Evolutionary conservation across 2,797 vertebrate genomes (phyloP).

Genomic region (Anas bernieri): DNA sequence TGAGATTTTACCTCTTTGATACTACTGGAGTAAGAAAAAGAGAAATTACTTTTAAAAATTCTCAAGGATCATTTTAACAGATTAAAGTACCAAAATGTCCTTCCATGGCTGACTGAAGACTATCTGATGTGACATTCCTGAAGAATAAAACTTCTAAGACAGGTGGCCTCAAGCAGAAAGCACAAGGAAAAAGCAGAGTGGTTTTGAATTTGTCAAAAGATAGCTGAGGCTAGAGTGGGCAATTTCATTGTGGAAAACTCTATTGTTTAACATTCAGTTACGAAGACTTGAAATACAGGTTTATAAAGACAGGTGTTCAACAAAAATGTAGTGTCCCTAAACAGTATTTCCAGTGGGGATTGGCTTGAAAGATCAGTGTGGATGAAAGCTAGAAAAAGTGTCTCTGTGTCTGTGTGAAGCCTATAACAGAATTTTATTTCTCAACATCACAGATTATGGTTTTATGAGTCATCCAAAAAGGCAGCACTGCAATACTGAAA

Average conservation of each 20-base stretch:
- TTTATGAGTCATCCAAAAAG: neutral
- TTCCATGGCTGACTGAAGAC: neutral
- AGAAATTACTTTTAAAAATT: neutral
- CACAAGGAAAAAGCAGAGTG: neutral
- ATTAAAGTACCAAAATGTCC: neutral
- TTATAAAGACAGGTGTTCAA: neutral
- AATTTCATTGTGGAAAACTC: neutral
- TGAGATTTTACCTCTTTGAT: neutral
- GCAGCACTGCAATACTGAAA: neutral
- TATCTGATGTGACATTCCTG: neutral
- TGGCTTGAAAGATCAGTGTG: neutral
- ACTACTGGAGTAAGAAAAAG: neutral
- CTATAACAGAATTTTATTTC: neutral
- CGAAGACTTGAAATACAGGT: neutral
- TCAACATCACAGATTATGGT: neutral
- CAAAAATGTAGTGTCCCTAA: neutral
- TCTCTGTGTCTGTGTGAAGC: neutral
- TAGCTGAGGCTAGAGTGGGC: neutral
- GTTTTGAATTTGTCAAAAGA: neutral
- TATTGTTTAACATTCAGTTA: neutral
- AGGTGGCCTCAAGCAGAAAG: slow-evolving; percentile 16
- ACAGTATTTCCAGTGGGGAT: neutral
- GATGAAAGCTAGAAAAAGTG: neutral
- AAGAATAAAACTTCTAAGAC: neutral
- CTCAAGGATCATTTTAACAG: neutral